Percentiles rank a stretch among this genome's conserved stretches.
These are phyloP conservation scores for Palythoa caribaeorum DNA, from an alignment of 92 coral and sea anemone species.

Conservation along the genomic window DNA sequence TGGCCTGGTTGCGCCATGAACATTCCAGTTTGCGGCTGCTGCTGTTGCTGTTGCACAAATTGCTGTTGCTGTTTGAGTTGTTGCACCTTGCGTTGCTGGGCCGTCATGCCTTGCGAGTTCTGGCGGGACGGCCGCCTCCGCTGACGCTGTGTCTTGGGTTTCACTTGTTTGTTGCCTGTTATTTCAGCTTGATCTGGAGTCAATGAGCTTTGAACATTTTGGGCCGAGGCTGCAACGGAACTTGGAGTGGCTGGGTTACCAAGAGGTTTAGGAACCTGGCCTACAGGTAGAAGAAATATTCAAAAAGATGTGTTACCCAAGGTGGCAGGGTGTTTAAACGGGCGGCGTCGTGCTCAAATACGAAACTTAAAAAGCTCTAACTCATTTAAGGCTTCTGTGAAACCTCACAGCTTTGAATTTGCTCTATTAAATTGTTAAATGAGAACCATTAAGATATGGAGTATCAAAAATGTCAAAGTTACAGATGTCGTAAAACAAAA, in stretches of 20 bases:
- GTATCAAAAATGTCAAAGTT: too few species aligned
- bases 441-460: too few species aligned
- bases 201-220: constrained; percentile 48
- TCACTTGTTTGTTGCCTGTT: constrained; percentile 72
- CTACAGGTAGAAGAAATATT: constrained; percentile 12
- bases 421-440: too few species aligned
- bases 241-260: constrained; percentile 73
- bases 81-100: constrained; percentile 53
- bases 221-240: constrained; percentile 47
- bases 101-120: constrained; percentile 33
- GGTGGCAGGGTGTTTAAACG: background rate
- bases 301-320: background rate
- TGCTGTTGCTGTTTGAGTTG: constrained; percentile 63
- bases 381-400: too few species aligned
- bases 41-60: constrained; percentile 67
- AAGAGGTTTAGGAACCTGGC: constrained; percentile 54
- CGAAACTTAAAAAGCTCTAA: too few species aligned
- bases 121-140: constrained; percentile 55
- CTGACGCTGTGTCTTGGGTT: constrained; percentile 63
- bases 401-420: too few species aligned
- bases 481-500: too few species aligned
- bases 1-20: constrained; percentile 52
- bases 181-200: constrained; percentile 58
- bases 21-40: constrained; percentile 57
- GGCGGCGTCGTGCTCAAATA: background rate